Evolutionary conservation across 2,888 invertebrate genomes (phyloP), one percentile per base, ranked within the genome.

Genomic region (Eretmocerus hayati): DNA sequence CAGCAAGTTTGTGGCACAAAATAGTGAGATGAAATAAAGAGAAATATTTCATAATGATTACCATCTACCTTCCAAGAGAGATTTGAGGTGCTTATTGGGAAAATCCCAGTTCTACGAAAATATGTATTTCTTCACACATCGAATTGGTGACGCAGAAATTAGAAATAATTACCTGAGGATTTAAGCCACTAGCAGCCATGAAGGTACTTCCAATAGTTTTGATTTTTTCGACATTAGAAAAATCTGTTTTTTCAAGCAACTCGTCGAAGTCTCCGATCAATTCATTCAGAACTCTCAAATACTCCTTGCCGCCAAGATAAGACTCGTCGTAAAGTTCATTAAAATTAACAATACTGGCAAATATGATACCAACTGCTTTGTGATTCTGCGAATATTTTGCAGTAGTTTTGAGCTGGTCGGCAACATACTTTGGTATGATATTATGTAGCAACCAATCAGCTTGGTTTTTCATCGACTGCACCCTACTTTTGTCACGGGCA

Each of bases 321-420:
- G 91, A 90, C 69, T 97, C 96, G 67, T 97, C 96, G 69, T 97
- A 97, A 81, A 97, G 87, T 72, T 96, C 95, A 64, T 92, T 92
- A 70, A 96, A 97, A 72, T 97, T 97, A 1, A 93, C 88, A 59
- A 97, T 92, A 62, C 90, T 91, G 6, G 95, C 96, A 67, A 97
- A 97, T 62, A 97, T 87, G 15, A 97, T 92, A 0, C 87, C 95
- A 0, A 90, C 90, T 60, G 89, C 83, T 67, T 85, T 87, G 71
- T 95, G 92, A 68, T 94, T 94, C 67, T 92, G 90, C 0, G 93
- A 94, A 75, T 96, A 96, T 66, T 88, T 87, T 11, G 92, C 90
- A 21, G 91, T 90, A 55, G 87, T 88, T 71, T 95, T 94, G 47
- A 96, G 75, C 65, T 90, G 88, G 60, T 95, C 93, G 3, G 90